phyloP scores from a whole-genome alignment of 2,113 vertebrate genomes.

The Upupa epops region DNA sequence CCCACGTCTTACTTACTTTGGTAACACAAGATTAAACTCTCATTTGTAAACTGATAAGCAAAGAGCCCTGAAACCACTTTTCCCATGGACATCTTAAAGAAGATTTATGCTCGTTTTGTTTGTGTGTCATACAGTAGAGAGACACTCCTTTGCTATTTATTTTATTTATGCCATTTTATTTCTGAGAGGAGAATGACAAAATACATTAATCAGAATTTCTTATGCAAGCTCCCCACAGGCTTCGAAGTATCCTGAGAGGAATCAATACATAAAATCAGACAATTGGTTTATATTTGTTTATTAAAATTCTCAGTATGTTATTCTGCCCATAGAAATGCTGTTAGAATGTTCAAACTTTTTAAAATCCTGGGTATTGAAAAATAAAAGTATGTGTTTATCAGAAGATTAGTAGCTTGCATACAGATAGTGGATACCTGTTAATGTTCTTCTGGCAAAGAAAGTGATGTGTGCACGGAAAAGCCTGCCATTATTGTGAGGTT shows the following conservation, averaged over 20 bases:
- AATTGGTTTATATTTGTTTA: neutral
- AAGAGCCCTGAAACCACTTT: neutral
- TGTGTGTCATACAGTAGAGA: neutral
- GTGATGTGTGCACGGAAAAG: neutral
- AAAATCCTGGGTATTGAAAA: neutral
- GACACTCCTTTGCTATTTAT: slow-evolving; percentile 16
- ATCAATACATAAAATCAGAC: neutral
- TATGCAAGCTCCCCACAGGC: neutral
- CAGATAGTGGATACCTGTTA: neutral
- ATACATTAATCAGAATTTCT: slow-evolving; percentile 5
- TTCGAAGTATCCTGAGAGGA: neutral
- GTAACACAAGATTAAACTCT: neutral
- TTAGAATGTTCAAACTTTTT: neutral
- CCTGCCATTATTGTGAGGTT: neutral
- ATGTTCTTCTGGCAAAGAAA: neutral
- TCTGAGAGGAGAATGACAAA: slow-evolving; percentile 1
- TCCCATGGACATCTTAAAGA: neutral
- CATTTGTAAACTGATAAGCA: neutral
- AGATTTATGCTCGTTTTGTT: slow-evolving; percentile 24
- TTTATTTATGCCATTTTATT: slow-evolving; percentile 27
- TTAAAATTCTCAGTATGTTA: neutral
- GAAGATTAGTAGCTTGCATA: neutral
- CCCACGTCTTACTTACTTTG: neutral
- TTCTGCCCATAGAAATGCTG: neutral
- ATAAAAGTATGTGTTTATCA: neutral